Conservation (phyloP, 2,797 vertebrate genomes). For the Sandelia bainsii region DNA sequence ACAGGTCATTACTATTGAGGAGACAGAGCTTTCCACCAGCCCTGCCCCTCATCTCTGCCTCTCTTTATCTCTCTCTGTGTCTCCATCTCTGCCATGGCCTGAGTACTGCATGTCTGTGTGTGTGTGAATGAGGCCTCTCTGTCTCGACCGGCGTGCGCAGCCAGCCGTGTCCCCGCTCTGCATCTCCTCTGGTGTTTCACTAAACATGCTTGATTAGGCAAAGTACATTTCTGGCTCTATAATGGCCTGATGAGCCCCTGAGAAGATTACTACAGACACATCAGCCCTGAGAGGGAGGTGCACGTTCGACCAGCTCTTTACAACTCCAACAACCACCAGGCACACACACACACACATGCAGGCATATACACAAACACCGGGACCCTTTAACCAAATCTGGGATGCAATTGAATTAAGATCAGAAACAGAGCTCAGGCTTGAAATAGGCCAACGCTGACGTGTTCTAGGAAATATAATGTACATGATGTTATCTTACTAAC, state of each 20-base stretch:
- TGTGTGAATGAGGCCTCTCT: constrained; percentile 53
- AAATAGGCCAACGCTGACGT: constrained; percentile 38
- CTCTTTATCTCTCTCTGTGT: constrained; percentile 37
- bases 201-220: constrained; percentile 86
- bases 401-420: constrained; percentile 70
- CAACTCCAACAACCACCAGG: constrained; percentile 54
- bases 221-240: constrained; percentile 77
- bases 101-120: constrained; percentile 35
- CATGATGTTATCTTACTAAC: constrained; percentile 52
- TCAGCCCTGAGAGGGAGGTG: constrained; percentile 59
- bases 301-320: constrained; percentile 54
- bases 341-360: constrained; percentile 12
- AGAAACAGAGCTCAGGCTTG: constrained; percentile 39
- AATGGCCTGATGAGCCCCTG: constrained; percentile 79
- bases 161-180: constrained; percentile 66
- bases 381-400: constrained; percentile 59
- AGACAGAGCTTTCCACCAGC: constrained; percentile 50
- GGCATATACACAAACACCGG: constrained; percentile 5
- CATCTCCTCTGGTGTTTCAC: constrained; percentile 74
- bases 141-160: constrained; percentile 50
- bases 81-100: constrained; percentile 51
- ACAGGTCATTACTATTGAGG: constrained; percentile 75
- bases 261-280: constrained; percentile 79
- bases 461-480: constrained; percentile 39
- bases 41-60: constrained; percentile 39